phyloP scores from a whole-genome alignment of 92 coral and sea anemone genomes.

The Epizoanthus stellaris region DNA sequence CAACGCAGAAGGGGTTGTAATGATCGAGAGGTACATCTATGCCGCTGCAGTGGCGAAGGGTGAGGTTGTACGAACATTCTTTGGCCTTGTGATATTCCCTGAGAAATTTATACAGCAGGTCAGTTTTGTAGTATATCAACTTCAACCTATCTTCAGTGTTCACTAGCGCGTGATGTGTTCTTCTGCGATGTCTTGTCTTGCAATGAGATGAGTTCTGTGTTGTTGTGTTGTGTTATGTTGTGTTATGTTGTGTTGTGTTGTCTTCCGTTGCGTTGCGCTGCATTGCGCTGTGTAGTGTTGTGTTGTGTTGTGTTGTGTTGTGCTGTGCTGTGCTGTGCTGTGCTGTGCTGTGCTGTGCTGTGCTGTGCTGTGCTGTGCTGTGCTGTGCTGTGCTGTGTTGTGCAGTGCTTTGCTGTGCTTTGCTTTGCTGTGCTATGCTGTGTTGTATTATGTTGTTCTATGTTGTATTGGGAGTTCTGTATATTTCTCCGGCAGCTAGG shows the following conservation, averaged over 20 bases:
- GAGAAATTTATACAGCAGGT: neutral
- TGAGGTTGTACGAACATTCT: slow-evolving; percentile 12
- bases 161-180: neutral
- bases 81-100: slow-evolving; percentile 22
- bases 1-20: slow-evolving; percentile 24
- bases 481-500: neutral
- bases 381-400: neutral
- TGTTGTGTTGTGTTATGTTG: neutral
- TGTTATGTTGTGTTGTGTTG: neutral
- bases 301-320: neutral
- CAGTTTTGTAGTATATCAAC: neutral
- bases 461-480: neutral
- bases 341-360: neutral
- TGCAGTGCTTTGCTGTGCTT: neutral
- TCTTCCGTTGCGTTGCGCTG: neutral
- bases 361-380: neutral
- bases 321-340: neutral
- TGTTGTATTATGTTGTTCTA: neutral
- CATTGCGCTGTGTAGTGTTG: neutral
- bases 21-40: neutral
- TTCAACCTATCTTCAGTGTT: neutral
- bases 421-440: neutral
- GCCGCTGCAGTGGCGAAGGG: slow-evolving; percentile 11
- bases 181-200: neutral
- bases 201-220: neutral